Conservation (phyloP, 2,113 vertebrate species). For the Perca fluviatilis region DNA sequence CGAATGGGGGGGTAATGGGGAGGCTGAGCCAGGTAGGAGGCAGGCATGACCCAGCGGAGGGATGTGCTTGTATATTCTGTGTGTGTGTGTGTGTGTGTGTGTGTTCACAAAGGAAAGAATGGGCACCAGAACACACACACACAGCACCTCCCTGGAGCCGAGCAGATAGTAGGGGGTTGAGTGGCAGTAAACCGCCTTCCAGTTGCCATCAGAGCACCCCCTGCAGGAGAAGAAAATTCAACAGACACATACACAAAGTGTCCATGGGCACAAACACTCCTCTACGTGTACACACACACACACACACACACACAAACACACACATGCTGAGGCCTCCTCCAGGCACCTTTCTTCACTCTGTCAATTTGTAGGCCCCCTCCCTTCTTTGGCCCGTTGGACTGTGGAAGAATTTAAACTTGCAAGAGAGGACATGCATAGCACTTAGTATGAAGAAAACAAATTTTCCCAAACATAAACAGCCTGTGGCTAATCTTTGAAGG, state of each 20-base stretch:
- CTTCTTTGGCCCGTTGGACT: slow-evolving; percentile 26
- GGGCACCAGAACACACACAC: slow-evolving; percentile 30
- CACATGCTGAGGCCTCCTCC: slow-evolving; percentile 53
- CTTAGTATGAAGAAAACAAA: slow-evolving; percentile 40
- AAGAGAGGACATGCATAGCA: slow-evolving; percentile 38
- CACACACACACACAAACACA: slow-evolving; percentile 4
- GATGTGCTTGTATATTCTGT: background rate
- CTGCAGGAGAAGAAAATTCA: slow-evolving; percentile 64
- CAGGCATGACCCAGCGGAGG: slow-evolving; percentile 8
- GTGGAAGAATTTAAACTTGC: slow-evolving; percentile 36
- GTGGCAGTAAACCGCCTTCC: slow-evolving; percentile 66
- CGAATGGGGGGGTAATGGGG: slow-evolving; percentile 16
- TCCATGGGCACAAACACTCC: background rate
- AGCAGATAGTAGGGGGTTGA: slow-evolving; percentile 56
- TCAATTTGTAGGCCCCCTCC: slow-evolving; percentile 49
- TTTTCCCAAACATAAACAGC: slow-evolving; percentile 57
- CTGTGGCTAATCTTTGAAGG: slow-evolving; percentile 60
- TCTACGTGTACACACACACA: background rate
- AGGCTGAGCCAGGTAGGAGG: slow-evolving; percentile 48
- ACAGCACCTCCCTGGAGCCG: slow-evolving; percentile 24
- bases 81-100: slow-evolving; percentile 10
- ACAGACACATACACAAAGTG: slow-evolving; percentile 21
- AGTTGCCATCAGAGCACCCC: slow-evolving; percentile 69
- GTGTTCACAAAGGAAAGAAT: slow-evolving; percentile 11
- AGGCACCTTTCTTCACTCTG: slow-evolving; percentile 58